These are phyloP conservation scores for Malaclemys terrapin DNA, from an alignment of 2,113 vertebrate genomes.

Conservation along the genomic window DNA sequence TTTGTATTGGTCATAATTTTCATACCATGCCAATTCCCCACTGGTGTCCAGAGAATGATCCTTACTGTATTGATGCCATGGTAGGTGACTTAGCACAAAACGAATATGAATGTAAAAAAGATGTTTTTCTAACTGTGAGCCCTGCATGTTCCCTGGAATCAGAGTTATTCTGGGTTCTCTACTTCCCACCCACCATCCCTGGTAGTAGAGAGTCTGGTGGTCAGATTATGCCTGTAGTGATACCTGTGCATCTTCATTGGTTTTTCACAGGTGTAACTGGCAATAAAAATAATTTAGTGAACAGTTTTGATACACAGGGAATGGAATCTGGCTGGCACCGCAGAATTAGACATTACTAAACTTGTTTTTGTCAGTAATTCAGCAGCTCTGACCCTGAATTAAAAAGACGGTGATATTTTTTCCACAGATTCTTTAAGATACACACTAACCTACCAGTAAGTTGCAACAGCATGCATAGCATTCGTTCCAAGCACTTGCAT, in stretches of 20 bases:
- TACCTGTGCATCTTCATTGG: not conserved
- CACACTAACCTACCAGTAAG: not conserved
- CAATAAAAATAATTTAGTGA: not conserved
- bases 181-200: not conserved
- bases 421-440: not conserved
- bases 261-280: not conserved
- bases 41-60: not conserved
- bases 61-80: accelerated
- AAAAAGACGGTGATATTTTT: not conserved
- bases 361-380: not conserved
- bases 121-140: not conserved
- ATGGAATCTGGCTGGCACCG: not conserved
- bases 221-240: constrained; percentile 66
- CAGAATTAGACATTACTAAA: not conserved
- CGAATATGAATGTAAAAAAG: not conserved
- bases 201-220: constrained; percentile 34
- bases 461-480: not conserved
- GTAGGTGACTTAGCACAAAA: not conserved
- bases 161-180: not conserved
- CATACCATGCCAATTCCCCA: not conserved
- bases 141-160: not conserved
- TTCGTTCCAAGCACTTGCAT: not conserved
- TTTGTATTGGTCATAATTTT: not conserved
- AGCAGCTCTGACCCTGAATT: not conserved
- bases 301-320: not conserved